These are phyloP conservation scores for Adoxophyes honmai DNA, from an alignment of 1,140 invertebrate species.

Conservation along the genomic window DNA sequence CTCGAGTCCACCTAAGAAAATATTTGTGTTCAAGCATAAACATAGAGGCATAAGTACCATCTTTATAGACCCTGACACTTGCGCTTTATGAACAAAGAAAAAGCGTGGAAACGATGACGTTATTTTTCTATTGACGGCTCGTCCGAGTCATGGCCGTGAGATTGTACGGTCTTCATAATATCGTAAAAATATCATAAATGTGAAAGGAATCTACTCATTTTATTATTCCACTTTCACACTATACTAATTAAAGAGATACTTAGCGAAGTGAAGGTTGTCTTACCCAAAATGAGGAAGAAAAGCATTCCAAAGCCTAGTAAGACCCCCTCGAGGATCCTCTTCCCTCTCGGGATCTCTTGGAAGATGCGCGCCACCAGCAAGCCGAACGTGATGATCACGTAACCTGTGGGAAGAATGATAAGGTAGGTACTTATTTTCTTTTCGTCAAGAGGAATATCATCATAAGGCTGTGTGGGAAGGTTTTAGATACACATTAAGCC, in stretches of 20 bases:
- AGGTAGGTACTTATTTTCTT: too few species aligned
- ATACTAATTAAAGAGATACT: not conserved
- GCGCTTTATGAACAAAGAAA: too few species aligned
- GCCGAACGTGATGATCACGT: slow-evolving; percentile 83
- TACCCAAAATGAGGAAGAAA: slow-evolving; percentile 82
- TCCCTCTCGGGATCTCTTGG: slow-evolving; percentile 81
- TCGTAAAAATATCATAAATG: not conserved
- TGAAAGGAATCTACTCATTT: too few species aligned
- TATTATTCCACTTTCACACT: too few species aligned
- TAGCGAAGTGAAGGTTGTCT: slow-evolving; percentile 22
- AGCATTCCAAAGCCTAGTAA: slow-evolving; percentile 82
- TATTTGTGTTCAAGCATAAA: not conserved
- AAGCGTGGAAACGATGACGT: too few species aligned
- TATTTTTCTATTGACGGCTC: too few species aligned
- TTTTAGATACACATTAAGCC: too few species aligned
- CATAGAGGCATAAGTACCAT: not conserved
- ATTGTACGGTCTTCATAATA: slow-evolving; percentile 13
- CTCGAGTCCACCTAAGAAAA: slow-evolving; percentile 78
- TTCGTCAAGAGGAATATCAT: too few species aligned
- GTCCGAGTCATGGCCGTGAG: not conserved
- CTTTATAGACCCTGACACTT: not conserved
- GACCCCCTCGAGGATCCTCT: slow-evolving; percentile 82
- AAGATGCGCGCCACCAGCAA: slow-evolving; percentile 81
- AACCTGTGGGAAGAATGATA: slow-evolving; percentile 66
- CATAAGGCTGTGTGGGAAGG: too few species aligned